Evolutionary conservation across 2,888 invertebrate species (phyloP).

Genomic region (Acrocera orbiculus): DNA sequence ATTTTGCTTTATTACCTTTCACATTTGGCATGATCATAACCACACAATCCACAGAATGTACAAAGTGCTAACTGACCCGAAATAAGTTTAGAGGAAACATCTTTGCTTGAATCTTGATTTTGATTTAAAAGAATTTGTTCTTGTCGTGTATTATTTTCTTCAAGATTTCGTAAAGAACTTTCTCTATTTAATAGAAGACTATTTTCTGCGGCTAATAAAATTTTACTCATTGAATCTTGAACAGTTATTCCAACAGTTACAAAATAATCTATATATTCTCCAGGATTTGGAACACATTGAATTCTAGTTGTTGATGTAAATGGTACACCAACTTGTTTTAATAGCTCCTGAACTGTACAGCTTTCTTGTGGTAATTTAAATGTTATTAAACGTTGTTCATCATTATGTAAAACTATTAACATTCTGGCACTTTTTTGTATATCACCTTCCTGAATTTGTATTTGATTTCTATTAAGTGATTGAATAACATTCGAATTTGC

Average conservation of each 20-base stretch:
- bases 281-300: conserved; percentile 54
- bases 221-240: conserved; percentile 27
- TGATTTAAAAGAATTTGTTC: too few species aligned
- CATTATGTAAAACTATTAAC: conserved; percentile 58
- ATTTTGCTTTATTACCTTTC: conserved; percentile 36
- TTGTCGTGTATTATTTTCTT: conserved; percentile 1
- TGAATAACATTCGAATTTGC: too few species aligned
- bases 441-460: conserved; percentile 23
- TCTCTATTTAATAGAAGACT: conserved; percentile 27
- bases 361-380: conserved; percentile 67
- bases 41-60: conserved; percentile 60
- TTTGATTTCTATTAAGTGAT: too few species aligned
- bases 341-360: conserved; percentile 63
- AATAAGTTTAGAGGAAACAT: conserved; percentile 43
- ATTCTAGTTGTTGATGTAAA: conserved; percentile 53
- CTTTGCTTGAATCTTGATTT: conserved; percentile 28
- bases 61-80: conserved; percentile 64
- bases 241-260: conserved; percentile 46
- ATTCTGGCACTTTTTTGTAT: conserved; percentile 45
- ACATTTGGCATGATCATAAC: conserved; percentile 62
- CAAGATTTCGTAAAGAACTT: conserved; percentile 6
- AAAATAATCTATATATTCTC: conserved; percentile 60
- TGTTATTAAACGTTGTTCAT: conserved; percentile 65
- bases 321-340: conserved; percentile 57
- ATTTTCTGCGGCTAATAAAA: conserved; percentile 29